Conservation (phyloP, 1,140 invertebrate species). For the Planococcus citri region DNA sequence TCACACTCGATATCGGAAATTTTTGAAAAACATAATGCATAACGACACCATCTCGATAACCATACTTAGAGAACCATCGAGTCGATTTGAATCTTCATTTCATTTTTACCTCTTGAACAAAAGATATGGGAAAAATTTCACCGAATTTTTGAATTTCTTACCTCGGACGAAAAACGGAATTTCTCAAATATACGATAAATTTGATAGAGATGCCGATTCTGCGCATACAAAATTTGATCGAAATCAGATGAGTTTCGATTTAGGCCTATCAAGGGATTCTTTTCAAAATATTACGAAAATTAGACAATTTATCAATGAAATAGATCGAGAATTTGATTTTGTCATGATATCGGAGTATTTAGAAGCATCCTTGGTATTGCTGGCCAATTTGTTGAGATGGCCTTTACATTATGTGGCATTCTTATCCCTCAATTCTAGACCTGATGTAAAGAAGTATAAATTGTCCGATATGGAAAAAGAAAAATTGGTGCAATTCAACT, state of each 20-base stretch:
- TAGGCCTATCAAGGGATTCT: conserved; percentile 31
- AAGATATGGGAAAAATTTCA: conserved; percentile 21
- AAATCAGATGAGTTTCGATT: conserved; percentile 37
- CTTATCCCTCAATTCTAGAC: conserved; percentile 33
- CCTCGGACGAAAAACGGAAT: too few species aligned
- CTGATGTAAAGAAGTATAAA: not conserved
- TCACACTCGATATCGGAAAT: conserved; percentile 32
- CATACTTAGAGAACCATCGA: conserved; percentile 34
- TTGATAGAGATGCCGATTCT: not conserved
- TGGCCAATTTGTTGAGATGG: conserved; percentile 39
- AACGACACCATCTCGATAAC: conserved; percentile 32
- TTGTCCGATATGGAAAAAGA: conserved; percentile 23
- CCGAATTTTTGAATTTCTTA: conserved; percentile 7
- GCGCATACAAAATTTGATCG: conserved; percentile 27
- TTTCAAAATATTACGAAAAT: conserved; percentile 27
- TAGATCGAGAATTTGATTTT: conserved; percentile 38
- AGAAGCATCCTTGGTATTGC: conserved; percentile 40
- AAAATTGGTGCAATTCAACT: conserved; percentile 28
- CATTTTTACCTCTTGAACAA: conserved; percentile 30
- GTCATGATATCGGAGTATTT: conserved; percentile 42
- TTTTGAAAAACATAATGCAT: conserved; percentile 32
- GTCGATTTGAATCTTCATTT: conserved; percentile 34
- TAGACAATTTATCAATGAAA: conserved; percentile 28
- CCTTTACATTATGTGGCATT: conserved; percentile 36
- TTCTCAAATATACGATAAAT: too few species aligned